phyloP scores from a whole-genome alignment of 2,113 vertebrate species.

The Centropus bengalensis region DNA sequence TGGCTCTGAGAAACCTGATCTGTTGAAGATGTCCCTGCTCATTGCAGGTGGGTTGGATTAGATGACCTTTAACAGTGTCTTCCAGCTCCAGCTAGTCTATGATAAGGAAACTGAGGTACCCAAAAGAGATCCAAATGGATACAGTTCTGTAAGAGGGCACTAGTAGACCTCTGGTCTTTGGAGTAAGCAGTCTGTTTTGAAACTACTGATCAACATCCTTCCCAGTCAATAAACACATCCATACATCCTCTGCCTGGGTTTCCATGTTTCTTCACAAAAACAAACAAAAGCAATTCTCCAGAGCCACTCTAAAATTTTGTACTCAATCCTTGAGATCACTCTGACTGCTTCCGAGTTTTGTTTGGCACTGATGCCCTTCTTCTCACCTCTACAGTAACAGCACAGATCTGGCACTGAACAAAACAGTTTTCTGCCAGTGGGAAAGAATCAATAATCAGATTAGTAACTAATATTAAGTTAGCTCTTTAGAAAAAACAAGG shows the following conservation, averaged over 20 bases:
- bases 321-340: background rate
- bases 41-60: background rate
- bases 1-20: background rate
- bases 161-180: background rate
- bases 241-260: background rate
- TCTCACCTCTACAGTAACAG: background rate
- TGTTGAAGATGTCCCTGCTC: background rate
- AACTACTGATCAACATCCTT: background rate
- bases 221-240: background rate
- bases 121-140: background rate
- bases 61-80: background rate
- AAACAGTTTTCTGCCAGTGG: background rate
- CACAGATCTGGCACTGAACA: background rate
- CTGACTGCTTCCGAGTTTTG: background rate
- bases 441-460: slow-evolving; percentile 30
- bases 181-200: background rate
- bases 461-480: slow-evolving; percentile 33
- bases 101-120: background rate
- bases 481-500: background rate
- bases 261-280: background rate
- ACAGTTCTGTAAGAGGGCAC: background rate
- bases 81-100: background rate
- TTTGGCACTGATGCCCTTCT: background rate
- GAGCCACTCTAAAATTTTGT: background rate
- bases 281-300: background rate